Evolutionary conservation across 2,888 invertebrate species (phyloP), one percentile per base, ranked within the genome.

Genomic region (Oasisia sp.): DNA sequence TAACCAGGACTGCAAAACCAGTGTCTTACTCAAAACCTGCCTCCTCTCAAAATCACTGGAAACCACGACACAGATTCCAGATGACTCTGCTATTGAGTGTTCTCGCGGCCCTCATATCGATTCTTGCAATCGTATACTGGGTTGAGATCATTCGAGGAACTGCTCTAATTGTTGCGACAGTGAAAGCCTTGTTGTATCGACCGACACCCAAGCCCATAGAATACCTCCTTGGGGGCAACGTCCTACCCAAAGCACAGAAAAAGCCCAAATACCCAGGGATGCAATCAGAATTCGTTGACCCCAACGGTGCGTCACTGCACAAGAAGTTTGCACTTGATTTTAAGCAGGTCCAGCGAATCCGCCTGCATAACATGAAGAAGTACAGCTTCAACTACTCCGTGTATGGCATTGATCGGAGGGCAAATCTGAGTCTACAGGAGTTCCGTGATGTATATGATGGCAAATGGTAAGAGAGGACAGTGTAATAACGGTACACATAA

Each of bases 361-460:
- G 74, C 74, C 74, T 74, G 5, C 74, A 27, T 19, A 94, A 94
- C 32, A 93, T 95, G 94, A 94, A 94, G 91, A 92, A 94, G 45
- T 95, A 95, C 93, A 93, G 92, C 4, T 94, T 92, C 91, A 58
- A 91, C 32, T 94, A 94, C 91, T 94, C 93, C 32, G 32, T 56
- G 32, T 32, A 38, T 38, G 94, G 94, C 27, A 94, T 96, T 8
- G 96, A 96, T 92, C 94, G 95, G 89, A 92, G 96, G 56, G 94
- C 93, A 0, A 92, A 94, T 12, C 94, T 96, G 38, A 94, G 94
- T 8, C 92, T 96, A n/a, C 93, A 95, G 91, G 96, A 96, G 93
- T 96, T 95, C 94, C 94, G 94, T 92, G 96, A 96, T 93, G 94
- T 96, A n/a, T 96, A 96, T 93, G 96, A 96, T 94, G 95, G 95